Conservation (phyloP, 2,113 vertebrate genomes). For the Lophius piscatorius region DNA sequence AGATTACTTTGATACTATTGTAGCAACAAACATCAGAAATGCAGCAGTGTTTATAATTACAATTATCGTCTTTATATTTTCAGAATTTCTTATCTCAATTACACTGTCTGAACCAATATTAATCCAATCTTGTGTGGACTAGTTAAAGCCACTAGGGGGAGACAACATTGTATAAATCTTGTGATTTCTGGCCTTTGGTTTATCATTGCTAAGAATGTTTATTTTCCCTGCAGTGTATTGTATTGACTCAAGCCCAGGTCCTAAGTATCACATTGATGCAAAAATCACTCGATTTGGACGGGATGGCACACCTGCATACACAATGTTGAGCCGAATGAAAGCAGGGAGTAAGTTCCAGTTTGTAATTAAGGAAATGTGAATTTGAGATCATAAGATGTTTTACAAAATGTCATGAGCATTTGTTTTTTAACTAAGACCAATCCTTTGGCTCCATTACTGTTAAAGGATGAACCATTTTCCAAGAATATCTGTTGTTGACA, state of each 20-base stretch:
- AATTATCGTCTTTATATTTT: not conserved
- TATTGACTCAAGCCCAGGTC: slow-evolving; percentile 85
- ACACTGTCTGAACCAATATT: not conserved
- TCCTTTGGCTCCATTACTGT: not conserved
- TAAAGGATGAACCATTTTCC: not conserved
- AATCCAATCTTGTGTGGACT: not conserved
- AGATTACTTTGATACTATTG: no score
- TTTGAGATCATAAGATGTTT: no score
- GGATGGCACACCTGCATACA: slow-evolving; percentile 83
- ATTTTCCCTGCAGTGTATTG: slow-evolving; percentile 70
- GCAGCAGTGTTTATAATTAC: no score
- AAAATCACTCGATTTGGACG: slow-evolving; percentile 86
- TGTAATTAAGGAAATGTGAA: no score
- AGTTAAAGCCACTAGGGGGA: slow-evolving; percentile 52
- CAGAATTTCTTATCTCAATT: not conserved
- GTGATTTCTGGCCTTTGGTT: not conserved
- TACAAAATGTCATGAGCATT: not conserved
- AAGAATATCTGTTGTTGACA: slow-evolving; percentile 20
- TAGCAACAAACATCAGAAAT: no score
- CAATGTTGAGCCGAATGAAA: slow-evolving; percentile 81
- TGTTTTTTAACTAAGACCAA: not conserved
- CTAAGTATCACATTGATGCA: slow-evolving; percentile 83
- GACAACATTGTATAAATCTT: slow-evolving; percentile 5
- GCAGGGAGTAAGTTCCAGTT: slow-evolving; percentile 71
- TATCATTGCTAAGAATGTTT: not conserved